Conservation (phyloP, 2,797 vertebrate species). For the Martes flavigula region DNA sequence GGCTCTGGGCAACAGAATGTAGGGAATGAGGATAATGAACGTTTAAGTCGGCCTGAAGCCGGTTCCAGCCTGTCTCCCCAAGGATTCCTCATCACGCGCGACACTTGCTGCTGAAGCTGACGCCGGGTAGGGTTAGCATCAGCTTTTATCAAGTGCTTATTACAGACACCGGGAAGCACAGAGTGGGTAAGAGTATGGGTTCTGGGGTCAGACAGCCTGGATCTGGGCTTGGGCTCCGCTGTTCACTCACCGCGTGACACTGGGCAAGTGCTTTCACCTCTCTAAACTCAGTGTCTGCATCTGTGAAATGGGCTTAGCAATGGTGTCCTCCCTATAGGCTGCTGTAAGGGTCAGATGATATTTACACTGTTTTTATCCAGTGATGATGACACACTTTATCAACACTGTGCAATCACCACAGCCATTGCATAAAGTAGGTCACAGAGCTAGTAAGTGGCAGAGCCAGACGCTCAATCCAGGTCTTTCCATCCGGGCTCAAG, state of each 20-base stretch:
- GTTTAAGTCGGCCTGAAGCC: not conserved
- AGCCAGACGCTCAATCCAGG: not conserved
- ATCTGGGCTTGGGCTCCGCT: not conserved
- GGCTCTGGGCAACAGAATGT: not conserved
- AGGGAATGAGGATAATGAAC: not conserved
- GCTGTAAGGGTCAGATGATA: not conserved
- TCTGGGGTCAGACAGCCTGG: not conserved
- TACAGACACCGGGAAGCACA: fast-evolving
- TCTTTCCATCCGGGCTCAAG: not conserved
- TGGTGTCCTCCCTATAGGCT: not conserved
- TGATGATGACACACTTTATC: not conserved
- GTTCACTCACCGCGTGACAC: not conserved
- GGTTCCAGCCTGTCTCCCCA: not conserved
- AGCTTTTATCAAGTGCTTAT: fast-evolving
- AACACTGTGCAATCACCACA: not conserved
- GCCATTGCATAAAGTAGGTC: not conserved
- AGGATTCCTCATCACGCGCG: not conserved
- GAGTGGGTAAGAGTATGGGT: not conserved
- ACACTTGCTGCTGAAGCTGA: not conserved
- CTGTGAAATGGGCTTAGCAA: not conserved
- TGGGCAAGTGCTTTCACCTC: not conserved
- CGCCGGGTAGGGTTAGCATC: fast-evolving
- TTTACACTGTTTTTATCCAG: not conserved
- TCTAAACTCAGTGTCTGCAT: not conserved
- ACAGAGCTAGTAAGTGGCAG: not conserved